A percentile compares a stretch with the other conserved stretches of the same genome.
phyloP scores from a whole-genome alignment of 2,113 vertebrate species.

The Semnornis frantzii region DNA sequence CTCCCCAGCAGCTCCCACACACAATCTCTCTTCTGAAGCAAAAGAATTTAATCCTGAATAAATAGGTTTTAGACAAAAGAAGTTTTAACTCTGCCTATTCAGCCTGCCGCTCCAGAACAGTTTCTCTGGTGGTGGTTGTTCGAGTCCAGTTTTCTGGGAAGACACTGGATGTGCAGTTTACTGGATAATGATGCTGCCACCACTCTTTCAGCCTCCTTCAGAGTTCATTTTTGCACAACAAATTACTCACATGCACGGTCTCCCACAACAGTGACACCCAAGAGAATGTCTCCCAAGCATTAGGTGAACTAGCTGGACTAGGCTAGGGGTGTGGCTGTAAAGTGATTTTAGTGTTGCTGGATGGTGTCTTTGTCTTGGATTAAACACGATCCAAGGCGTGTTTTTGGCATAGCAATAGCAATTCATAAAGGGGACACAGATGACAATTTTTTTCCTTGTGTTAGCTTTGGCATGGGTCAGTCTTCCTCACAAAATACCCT shows the following conservation, averaged over 20 bases:
- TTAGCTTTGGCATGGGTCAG: not conserved
- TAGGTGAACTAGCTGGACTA: not conserved
- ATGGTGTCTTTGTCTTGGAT: not conserved
- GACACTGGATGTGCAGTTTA: not conserved
- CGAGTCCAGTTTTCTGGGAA: not conserved
- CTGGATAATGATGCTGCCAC: not conserved
- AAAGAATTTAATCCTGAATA: not conserved
- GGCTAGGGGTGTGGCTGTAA: fast-evolving
- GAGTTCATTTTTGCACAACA: not conserved
- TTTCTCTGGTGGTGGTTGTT: not conserved
- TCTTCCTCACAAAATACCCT: not conserved
- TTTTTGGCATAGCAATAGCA: not conserved
- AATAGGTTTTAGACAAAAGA: not conserved
- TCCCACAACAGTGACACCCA: not conserved
- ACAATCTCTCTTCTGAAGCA: not conserved
- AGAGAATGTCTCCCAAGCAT: not conserved
- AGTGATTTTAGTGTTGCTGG: not conserved
- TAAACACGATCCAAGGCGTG: not conserved
- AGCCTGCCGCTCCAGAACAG: not conserved
- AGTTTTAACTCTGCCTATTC: not conserved
- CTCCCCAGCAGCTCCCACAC: not conserved
- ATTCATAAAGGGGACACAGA: slow-evolving; percentile 26
- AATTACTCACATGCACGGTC: not conserved
- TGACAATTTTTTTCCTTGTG: not conserved
- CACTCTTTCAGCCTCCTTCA: not conserved